A percentile compares a stretch with the other conserved stretches of the same genome.
Conservation (phyloP, 2,113 vertebrate species). For the Phaethon lepturus region DNA sequence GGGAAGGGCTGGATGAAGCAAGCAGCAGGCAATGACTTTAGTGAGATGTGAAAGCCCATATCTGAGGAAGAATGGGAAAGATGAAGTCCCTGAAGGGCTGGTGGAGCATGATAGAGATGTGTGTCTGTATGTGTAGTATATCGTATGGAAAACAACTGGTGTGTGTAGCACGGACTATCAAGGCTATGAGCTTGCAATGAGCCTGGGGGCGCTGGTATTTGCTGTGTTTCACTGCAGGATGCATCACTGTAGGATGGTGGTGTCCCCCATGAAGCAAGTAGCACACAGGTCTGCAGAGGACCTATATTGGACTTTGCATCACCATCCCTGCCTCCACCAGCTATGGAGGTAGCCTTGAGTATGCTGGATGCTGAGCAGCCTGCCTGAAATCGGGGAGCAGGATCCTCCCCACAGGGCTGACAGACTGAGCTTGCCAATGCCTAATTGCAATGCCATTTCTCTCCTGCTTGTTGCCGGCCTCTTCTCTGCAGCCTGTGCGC, state of each 20-base stretch:
- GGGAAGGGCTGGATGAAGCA: background rate
- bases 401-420: background rate
- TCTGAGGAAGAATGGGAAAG: background rate
- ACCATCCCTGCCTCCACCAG: background rate
- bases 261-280: background rate
- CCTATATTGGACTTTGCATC: background rate
- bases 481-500: background rate
- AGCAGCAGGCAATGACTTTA: background rate
- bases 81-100: background rate
- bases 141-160: background rate
- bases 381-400: background rate
- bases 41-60: background rate
- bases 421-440: background rate
- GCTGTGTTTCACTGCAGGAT: background rate
- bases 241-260: background rate
- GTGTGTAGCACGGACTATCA: no score
- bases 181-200: background rate
- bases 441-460: background rate
- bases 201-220: background rate
- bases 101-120: background rate
- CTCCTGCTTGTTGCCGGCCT: background rate
- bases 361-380: background rate
- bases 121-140: background rate
- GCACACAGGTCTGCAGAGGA: background rate
- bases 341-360: background rate